Percentiles rank a stretch among this genome's conserved stretches.
Conservation (phyloP, 2,113 vertebrate species). For the Xyrauchen texanus region DNA sequence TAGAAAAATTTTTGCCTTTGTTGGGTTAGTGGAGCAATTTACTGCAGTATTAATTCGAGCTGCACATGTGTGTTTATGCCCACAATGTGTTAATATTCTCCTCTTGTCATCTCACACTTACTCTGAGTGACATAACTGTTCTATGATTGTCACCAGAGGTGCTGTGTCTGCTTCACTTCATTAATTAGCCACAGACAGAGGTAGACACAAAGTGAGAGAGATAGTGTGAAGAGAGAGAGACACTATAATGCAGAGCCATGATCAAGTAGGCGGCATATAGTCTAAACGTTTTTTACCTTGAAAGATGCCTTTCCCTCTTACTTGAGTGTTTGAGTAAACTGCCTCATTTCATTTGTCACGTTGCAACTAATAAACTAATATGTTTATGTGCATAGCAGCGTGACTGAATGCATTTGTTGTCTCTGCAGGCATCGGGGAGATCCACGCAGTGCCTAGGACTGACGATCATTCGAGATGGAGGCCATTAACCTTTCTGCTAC, state of each 20-base stretch:
- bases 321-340: neutral
- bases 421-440: conserved; percentile 30
- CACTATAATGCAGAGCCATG: neutral
- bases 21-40: neutral
- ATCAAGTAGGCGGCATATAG: too few relatives aligned
- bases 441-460: neutral
- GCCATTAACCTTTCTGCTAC: conserved; percentile 17
- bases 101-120: conserved; percentile 23
- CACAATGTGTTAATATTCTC: conserved; percentile 23
- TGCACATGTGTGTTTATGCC: neutral
- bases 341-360: neutral
- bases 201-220: neutral
- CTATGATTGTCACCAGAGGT: conserved; percentile 26
- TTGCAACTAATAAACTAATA: neutral
- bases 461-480: conserved; percentile 18
- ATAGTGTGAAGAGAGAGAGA: too few relatives aligned
- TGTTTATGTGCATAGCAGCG: neutral
- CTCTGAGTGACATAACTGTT: conserved; percentile 35
- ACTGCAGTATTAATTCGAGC: neutral
- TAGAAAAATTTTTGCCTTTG: neutral
- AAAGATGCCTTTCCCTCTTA: neutral
- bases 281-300: too few relatives aligned
- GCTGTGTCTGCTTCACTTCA: conserved; percentile 19
- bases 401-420: conserved; percentile 7
- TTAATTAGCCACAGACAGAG: conserved; percentile 35